A percentile compares a stretch with the other conserved stretches of the same genome.
phyloP scores from a whole-genome alignment of 2,888 invertebrate genomes.

The Lycia hirtaria region DNA sequence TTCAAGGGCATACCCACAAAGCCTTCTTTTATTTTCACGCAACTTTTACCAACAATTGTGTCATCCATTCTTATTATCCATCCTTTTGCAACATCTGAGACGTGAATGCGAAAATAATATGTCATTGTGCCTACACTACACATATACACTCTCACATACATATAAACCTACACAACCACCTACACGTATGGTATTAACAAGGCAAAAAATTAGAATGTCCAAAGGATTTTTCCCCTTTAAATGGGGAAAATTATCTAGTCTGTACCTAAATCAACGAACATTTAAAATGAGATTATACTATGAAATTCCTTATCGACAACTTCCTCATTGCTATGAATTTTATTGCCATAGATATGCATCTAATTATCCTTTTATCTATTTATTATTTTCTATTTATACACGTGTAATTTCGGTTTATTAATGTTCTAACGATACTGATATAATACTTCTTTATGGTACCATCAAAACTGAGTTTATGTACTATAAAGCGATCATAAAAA shows the following conservation, averaged over 20 bases:
- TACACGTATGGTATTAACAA: too few species aligned
- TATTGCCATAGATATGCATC: background rate
- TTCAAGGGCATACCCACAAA: background rate
- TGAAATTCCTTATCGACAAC: background rate
- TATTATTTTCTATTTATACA: conserved; percentile 11
- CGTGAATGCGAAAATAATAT: conserved; percentile 8
- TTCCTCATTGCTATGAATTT: background rate
- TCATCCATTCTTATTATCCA: conserved; percentile 1
- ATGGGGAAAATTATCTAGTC: too few species aligned
- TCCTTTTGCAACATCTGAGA: conserved; percentile 17
- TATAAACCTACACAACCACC: too few species aligned
- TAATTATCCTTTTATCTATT: background rate
- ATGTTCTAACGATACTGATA: background rate
- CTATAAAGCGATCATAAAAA: conserved; percentile 11
- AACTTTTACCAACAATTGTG: background rate
- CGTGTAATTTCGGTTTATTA: background rate
- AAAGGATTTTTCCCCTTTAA: too few species aligned
- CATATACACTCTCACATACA: too few species aligned
- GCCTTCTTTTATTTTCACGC: background rate
- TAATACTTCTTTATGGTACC: conserved; percentile 6
- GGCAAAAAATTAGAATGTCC: too few species aligned
- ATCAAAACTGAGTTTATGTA: conserved; percentile 13
- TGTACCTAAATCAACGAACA: too few species aligned
- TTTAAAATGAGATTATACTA: background rate
- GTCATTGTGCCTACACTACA: background rate